Conservation (phyloP, 1,140 invertebrate genomes). For the Drosophila orena region DNA sequence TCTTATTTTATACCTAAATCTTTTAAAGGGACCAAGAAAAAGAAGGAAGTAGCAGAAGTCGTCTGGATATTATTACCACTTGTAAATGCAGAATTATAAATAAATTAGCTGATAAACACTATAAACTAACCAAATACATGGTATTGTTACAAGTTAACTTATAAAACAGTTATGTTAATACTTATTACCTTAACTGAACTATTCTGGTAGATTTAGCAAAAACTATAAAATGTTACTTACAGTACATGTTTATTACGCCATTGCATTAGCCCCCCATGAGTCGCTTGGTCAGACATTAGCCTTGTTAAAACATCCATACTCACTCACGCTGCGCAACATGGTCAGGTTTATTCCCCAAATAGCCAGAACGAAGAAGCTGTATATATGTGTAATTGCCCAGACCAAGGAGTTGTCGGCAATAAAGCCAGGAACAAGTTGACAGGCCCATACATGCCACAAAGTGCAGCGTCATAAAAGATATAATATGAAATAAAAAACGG, state of each 20-base stretch:
- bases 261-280: constrained; percentile 36
- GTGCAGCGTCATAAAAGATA: constrained; percentile 63
- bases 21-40: not conserved
- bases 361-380: constrained; percentile 32
- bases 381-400: constrained; percentile 61
- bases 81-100: too few relatives aligned
- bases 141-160: not conserved
- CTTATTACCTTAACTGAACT: not conserved
- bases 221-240: constrained; percentile 64
- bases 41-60: not conserved
- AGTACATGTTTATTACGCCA: constrained; percentile 56
- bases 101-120: too few relatives aligned
- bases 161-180: not conserved
- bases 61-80: too few relatives aligned
- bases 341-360: constrained; percentile 45
- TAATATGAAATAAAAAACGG: constrained; percentile 39
- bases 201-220: constrained; percentile 6
- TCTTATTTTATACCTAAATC: not conserved
- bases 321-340: constrained; percentile 61
- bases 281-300: constrained; percentile 56
- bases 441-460: constrained; percentile 59
- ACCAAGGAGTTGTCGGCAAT: constrained; percentile 12
- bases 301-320: constrained; percentile 43
- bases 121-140: too few relatives aligned
- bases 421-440: constrained; percentile 12